Conservation (phyloP, 2,888 invertebrate species). For the Stenurella melanura region DNA sequence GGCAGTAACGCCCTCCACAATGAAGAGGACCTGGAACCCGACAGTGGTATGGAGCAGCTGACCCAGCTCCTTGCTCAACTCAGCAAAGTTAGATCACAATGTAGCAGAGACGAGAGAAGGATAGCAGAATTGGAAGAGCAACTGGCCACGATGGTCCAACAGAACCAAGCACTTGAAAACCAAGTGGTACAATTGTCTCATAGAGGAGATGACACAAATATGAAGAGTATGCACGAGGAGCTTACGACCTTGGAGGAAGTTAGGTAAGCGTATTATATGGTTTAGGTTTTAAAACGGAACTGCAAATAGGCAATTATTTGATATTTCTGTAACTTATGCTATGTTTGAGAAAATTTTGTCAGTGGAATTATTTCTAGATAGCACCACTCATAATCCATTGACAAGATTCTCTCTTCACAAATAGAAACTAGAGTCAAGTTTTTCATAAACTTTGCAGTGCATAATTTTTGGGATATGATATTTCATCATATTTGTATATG, state of each 20-base stretch:
- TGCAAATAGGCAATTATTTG: too few relatives aligned
- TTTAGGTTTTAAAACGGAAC: too few relatives aligned
- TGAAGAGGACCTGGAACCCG: slow-evolving; percentile 47
- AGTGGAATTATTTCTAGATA: too few relatives aligned
- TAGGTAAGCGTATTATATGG: slow-evolving; percentile 79
- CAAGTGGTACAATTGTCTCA: slow-evolving; percentile 79
- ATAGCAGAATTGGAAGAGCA: slow-evolving; percentile 87
- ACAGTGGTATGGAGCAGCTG: slow-evolving; percentile 69
- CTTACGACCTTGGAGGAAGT: slow-evolving; percentile 90
- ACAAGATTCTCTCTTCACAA: too few relatives aligned
- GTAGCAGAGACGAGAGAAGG: slow-evolving; percentile 81
- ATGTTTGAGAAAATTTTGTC: too few relatives aligned
- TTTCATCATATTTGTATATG: too few relatives aligned
- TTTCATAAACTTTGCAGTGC: too few relatives aligned
- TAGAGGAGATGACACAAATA: slow-evolving; percentile 80
- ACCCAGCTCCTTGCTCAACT: slow-evolving; percentile 81
- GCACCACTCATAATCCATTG: too few relatives aligned
- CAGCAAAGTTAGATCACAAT: slow-evolving; percentile 74
- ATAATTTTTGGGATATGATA: too few relatives aligned
- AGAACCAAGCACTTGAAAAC: slow-evolving; percentile 82
- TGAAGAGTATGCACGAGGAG: slow-evolving; percentile 89
- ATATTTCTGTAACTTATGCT: too few relatives aligned
- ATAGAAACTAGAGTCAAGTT: too few relatives aligned
- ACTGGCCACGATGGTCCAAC: slow-evolving; percentile 81
- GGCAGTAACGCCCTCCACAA: slow-evolving; percentile 32